These are phyloP conservation scores for Sciurus vulgaris DNA, from an alignment of 2,797 vertebrate genomes.

Conservation along the genomic window DNA sequence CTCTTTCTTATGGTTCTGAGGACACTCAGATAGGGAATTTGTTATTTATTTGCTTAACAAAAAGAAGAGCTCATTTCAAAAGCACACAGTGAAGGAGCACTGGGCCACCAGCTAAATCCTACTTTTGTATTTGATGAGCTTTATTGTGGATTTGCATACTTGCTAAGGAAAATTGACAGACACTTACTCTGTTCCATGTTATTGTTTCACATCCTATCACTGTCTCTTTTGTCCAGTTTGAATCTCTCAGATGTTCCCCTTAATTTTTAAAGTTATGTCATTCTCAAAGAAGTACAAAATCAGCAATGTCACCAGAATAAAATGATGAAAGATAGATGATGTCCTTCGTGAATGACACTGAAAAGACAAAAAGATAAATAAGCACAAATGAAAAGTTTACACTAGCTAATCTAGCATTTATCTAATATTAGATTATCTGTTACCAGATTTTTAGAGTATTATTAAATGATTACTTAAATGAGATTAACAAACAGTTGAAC, in stretches of 20 bases:
- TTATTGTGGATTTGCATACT: slow-evolving; percentile 68
- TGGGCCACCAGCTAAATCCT: slow-evolving; percentile 51
- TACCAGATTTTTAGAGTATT: not conserved
- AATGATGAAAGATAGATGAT: not conserved
- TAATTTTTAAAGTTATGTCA: slow-evolving; percentile 9
- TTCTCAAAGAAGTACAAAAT: not conserved
- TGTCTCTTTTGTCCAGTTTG: not conserved
- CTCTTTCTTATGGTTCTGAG: slow-evolving; percentile 74
- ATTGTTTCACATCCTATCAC: slow-evolving; percentile 21
- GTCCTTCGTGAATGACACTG: not conserved
- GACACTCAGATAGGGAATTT: not conserved
- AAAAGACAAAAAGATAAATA: not conserved
- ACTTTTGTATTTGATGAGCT: slow-evolving; percentile 59
- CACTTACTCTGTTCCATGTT: not conserved
- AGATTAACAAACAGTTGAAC: not conserved
- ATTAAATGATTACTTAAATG: not conserved
- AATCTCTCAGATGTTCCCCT: not conserved
- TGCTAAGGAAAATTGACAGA: slow-evolving; percentile 31
- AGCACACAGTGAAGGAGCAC: not conserved
- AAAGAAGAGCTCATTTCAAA: slow-evolving; percentile 66
- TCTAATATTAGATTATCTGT: not conserved
- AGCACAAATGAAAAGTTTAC: not conserved
- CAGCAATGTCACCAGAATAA: not conserved
- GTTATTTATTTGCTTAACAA: slow-evolving; percentile 71
- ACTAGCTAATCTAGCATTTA: not conserved